phyloP scores from a whole-genome alignment of 2,888 invertebrate genomes.

The Archips crataeganus region DNA sequence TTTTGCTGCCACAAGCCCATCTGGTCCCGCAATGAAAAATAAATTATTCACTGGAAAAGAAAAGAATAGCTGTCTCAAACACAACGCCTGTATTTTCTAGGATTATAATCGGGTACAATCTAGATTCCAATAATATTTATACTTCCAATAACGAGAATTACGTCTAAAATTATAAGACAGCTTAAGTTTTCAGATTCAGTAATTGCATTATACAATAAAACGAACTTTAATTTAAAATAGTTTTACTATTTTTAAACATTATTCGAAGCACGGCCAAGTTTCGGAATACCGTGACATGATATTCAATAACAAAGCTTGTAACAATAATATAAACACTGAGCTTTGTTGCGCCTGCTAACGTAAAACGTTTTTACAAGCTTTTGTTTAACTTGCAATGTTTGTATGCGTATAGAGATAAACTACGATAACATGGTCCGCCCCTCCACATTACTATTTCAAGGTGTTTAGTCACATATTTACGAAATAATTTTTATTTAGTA shows the following conservation, averaged over 20 bases:
- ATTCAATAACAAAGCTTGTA: background rate
- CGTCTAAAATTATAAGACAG: conserved; percentile 25
- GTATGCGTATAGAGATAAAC: too few species aligned
- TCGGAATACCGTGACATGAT: background rate
- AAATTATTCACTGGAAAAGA: conserved; percentile 7
- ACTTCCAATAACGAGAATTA: conserved; percentile 28
- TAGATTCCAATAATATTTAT: conserved; percentile 17
- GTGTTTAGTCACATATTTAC: too few species aligned
- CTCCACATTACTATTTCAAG: too few species aligned
- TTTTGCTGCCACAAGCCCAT: conserved; percentile 13
- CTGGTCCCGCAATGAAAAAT: conserved; percentile 15
- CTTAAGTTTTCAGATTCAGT: conserved; percentile 17
- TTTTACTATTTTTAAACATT: conserved; percentile 25
- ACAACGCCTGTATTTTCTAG: background rate
- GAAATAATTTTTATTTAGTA: too few species aligned
- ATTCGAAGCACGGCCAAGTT: background rate
- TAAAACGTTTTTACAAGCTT: too few species aligned
- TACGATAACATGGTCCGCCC: too few species aligned
- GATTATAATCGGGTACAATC: conserved; percentile 16
- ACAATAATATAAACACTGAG: too few species aligned
- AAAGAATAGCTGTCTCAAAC: background rate
- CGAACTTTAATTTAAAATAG: conserved; percentile 32
- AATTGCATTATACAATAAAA: conserved; percentile 30
- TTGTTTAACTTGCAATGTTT: too few species aligned
- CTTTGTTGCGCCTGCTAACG: too few species aligned